Conservation (phyloP, 1,140 invertebrate genomes). For the Apis florea region DNA sequence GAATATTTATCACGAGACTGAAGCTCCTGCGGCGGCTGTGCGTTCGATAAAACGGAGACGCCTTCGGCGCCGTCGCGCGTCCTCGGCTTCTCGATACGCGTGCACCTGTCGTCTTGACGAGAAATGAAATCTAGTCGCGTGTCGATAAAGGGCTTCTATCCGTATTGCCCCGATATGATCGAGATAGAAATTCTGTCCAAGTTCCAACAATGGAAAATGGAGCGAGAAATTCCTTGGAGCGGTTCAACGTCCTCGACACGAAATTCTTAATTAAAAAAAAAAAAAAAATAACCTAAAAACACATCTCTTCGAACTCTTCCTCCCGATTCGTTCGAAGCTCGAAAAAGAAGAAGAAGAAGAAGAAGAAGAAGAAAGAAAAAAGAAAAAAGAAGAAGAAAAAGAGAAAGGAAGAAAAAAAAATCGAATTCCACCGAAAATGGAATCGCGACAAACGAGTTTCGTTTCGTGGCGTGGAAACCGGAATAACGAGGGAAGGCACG, state of each 20-base stretch:
- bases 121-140: conserved; percentile 52
- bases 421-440: no score
- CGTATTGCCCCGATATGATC: conserved; percentile 23
- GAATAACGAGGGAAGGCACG: not conserved
- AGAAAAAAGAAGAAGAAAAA: no score
- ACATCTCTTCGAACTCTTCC: not conserved
- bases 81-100: conserved; percentile 49
- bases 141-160: conserved; percentile 46
- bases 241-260: not conserved
- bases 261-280: not conserved
- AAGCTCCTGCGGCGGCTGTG: conserved; percentile 49
- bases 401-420: no score
- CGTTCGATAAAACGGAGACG: conserved; percentile 71
- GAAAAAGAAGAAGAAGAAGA: not conserved
- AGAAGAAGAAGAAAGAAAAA: not conserved
- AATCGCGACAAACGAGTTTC: no score
- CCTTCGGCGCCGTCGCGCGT: conserved; percentile 69
- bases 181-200: not conserved
- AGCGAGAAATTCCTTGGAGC: no score
- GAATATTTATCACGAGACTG: conserved; percentile 65
- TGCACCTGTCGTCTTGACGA: conserved; percentile 53
- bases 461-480: not conserved
- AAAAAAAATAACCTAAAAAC: not conserved
- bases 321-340: not conserved
- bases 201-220: not conserved